Base-by-base conservation (phyloP, 1,140 invertebrate genomes). In the Hestina assimilis region DNA sequence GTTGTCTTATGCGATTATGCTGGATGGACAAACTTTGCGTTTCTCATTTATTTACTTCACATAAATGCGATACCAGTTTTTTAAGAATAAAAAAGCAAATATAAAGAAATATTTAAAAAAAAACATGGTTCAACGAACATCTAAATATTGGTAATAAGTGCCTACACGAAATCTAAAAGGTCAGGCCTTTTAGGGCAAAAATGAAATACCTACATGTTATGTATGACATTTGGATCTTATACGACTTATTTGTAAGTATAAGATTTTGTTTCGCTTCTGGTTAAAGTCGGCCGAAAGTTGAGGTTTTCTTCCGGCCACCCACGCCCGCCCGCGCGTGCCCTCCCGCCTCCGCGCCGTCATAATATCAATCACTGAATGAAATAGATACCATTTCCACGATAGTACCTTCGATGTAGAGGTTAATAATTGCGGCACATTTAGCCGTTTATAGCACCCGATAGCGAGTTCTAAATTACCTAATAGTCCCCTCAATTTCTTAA, bases 231-330 rank as follows among this genome's bases (percentile, higher is more conserved):
- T 52, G 23, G 29, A 26, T 35, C 15, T 12, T 12, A 38, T 15
- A 17, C 20, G 15, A 29, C 17, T 41, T 5, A 31, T 51, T 40
- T 31, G 19, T 48, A 57, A 17, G 20, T 1, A 33, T 45, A n/a
- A 51, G 20, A 50, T 26, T 38, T 29, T 24, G 43, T 26, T 45
- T 35, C 40, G 12, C 11, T 23, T n/a, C 38, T 40, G 19, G 21
- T 9, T 17, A 29, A 48, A 64, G 64, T 74, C 72, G 70, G 66
- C 73, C 64, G 57, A 75, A 72, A 74, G 64, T 63, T 71, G 72
- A 57, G 61, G 60, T 64, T 87, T 80, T 77, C 83, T 87, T 87
- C 83, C 83, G 81, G 79, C 56, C 79, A 69, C 81, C 83, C 70
- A 86, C 83, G 69, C 65, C 50, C 53, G 57, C 67, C 74, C 69